phyloP scores from a whole-genome alignment of 2,888 invertebrate genomes.

The Netelia melanura region DNA sequence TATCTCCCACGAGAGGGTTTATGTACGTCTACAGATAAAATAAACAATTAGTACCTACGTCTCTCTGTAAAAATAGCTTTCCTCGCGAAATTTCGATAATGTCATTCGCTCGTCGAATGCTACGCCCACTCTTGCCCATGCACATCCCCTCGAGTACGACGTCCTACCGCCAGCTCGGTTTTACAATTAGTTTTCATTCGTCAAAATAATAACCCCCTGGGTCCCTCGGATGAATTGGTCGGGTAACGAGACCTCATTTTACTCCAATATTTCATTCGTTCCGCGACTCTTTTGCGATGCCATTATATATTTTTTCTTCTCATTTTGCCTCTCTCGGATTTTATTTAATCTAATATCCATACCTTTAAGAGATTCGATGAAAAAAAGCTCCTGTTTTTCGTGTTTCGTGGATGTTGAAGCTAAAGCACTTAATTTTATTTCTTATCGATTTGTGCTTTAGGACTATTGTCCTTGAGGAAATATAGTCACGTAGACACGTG shows the following conservation, averaged over 20 bases:
- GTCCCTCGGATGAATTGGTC: conserved; percentile 28
- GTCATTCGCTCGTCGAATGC: neutral
- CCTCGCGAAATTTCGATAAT: neutral
- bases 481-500: conserved; percentile 23
- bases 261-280: neutral
- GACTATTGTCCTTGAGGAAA: conserved; percentile 8
- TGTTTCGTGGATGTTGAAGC: neutral
- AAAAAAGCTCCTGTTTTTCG: neutral
- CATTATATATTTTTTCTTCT: neutral
- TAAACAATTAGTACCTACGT: neutral
- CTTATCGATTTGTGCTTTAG: neutral
- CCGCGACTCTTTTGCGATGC: too few relatives aligned
- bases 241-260: conserved; percentile 34
- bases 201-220: conserved; percentile 41
- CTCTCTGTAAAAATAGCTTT: neutral
- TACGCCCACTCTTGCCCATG: neutral
- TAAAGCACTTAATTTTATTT: too few relatives aligned
- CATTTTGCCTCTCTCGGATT: neutral
- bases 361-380: neutral
- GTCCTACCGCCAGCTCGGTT: neutral
- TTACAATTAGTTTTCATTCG: conserved; percentile 58
- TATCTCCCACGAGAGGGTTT: neutral
- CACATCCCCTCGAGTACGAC: neutral
- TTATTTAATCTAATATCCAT: too few relatives aligned
- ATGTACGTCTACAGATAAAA: neutral